Percentiles rank a stretch among this genome's conserved stretches.
These are phyloP conservation scores for Pungitius pungitius DNA, from an alignment of 2,113 vertebrate genomes.

Conservation along the genomic window DNA sequence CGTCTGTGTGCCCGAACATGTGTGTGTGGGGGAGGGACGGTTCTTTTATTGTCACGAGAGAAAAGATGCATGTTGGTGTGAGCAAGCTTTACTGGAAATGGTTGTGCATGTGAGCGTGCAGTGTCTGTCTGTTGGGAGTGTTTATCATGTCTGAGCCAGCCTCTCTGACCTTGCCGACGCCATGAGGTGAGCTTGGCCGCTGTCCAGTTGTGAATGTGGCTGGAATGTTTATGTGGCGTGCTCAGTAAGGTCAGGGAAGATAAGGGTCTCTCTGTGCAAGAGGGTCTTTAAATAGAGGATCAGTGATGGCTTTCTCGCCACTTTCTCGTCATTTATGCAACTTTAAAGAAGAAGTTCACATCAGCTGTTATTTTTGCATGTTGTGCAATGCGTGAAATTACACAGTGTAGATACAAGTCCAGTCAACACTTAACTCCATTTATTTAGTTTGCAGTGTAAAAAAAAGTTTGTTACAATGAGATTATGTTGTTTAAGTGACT, in stretches of 20 bases:
- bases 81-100: constrained; percentile 55
- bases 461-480: background rate
- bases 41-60: constrained; percentile 45
- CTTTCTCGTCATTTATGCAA: background rate
- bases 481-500: background rate
- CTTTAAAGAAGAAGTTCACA: background rate
- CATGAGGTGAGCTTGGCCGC: constrained; percentile 50
- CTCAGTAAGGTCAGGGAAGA: constrained; percentile 6
- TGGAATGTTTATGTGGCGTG: constrained; percentile 44
- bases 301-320: background rate
- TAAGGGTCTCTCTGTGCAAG: constrained; percentile 13
- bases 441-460: background rate
- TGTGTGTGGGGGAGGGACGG: constrained; percentile 53
- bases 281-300: constrained; percentile 18
- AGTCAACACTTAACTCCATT: background rate
- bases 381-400: background rate
- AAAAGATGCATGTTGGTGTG: constrained; percentile 22
- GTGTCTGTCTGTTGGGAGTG: constrained; percentile 26
- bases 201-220: constrained; percentile 49
- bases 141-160: constrained; percentile 35
- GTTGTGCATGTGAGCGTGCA: constrained; percentile 6
- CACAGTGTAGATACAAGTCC: background rate
- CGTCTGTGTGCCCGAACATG: constrained; percentile 24
- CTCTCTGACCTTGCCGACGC: constrained; percentile 50
- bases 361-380: background rate